Conservation (phyloP, 1,140 invertebrate species). For the Diorhabda sublineata region DNA sequence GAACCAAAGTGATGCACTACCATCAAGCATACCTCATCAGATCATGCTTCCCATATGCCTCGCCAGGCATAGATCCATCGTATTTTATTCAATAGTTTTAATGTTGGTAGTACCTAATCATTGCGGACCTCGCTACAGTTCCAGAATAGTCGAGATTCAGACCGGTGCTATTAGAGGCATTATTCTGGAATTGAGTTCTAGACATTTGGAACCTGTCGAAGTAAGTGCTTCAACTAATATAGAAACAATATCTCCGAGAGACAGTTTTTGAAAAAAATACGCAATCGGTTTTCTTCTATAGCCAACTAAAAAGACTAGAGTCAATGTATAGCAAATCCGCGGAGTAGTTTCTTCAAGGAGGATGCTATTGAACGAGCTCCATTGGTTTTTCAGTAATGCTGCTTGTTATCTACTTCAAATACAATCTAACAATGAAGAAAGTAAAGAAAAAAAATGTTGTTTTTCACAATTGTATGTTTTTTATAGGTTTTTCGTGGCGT, state of each 20-base stretch:
- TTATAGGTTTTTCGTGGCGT: constrained; percentile 64
- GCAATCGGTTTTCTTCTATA: too few relatives aligned
- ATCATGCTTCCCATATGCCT: constrained; percentile 19
- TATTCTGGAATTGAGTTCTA: constrained; percentile 69
- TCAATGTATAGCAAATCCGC: too few relatives aligned
- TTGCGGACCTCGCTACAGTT: constrained; percentile 55
- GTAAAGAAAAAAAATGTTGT: too few relatives aligned
- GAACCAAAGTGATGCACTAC: constrained; percentile 12
- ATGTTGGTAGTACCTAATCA: not conserved
- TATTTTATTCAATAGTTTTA: constrained; percentile 1
- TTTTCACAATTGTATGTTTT: not conserved
- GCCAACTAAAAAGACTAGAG: too few relatives aligned
- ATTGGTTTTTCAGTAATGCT: too few relatives aligned
- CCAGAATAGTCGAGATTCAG: constrained; percentile 61
- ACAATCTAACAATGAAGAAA: too few relatives aligned
- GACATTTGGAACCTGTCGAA: constrained; percentile 74
- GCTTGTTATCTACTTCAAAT: too few relatives aligned
- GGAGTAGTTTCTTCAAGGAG: too few relatives aligned
- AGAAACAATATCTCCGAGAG: too few relatives aligned
- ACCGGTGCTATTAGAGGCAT: constrained; percentile 65
- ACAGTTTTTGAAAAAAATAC: too few relatives aligned
- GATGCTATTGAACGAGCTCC: too few relatives aligned
- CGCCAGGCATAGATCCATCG: constrained; percentile 3
- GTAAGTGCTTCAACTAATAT: constrained; percentile 45
- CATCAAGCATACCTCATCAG: constrained; percentile 7